Evolutionary conservation across 2,888 invertebrate genomes (phyloP), one percentile per base, ranked within the genome.

Genomic region (Tanytarsus gracilentus): DNA sequence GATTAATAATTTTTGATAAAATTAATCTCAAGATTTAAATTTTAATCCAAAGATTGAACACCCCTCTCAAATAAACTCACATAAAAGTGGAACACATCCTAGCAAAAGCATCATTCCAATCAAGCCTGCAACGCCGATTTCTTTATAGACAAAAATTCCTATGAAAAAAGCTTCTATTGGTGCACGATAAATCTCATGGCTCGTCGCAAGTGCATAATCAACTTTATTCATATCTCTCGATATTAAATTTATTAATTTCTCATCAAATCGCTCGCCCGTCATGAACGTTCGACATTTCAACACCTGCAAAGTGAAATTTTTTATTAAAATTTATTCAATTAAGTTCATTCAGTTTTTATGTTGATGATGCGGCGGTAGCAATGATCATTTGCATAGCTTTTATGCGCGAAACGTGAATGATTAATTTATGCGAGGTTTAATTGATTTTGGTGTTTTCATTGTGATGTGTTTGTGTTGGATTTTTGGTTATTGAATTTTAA

Each of bases 151-250:
- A n/a, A 85, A 78, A 62, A 72, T 77, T 1, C 73, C 72, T 39
- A 74, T 68, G 1, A 74, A 49, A 1, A 73, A 9, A 0, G 72
- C 70, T 62, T 74, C 88, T 18, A 91, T 69, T 0, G 94, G 90
- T 0, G 91, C 93, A 63, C 94, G 85, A 91, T 94, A 93, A 26
- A 93, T 77, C 71, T 89, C 95, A 72, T 96, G 95, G 6, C 93
- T 75, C 70, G 94, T 89, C 65, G 91, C 82, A 61, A 92, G 81
- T 11, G 89, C 88, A 69, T 92, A 82, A 71, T 97, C 97, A 72
- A 97, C 94, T 56, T 88, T 81, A 67, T 88, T 89, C 64, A 97
- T 91, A 73, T 98, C 97, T 69, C 96, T 97, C 1, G 96, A 93
- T 62, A 98, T 77, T n/a, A 96, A 79, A 71, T 96, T 96, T 27